Percentiles rank a stretch among this genome's conserved stretches.
phyloP scores from a whole-genome alignment of 1,140 invertebrate species.

The Reticulitermes speratus region DNA sequence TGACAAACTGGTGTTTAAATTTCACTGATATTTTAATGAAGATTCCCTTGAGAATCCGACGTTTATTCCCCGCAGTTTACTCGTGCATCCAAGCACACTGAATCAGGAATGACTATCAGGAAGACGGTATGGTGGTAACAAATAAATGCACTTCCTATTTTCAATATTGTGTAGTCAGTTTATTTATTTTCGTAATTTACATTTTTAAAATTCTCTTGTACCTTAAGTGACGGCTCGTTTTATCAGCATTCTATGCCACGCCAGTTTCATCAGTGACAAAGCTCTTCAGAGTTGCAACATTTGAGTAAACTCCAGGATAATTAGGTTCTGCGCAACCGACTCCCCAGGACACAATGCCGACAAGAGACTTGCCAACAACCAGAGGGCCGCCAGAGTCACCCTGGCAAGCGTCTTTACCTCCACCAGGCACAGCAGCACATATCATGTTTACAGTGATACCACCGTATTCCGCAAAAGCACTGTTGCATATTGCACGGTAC shows the following conservation, averaged over 20 bases:
- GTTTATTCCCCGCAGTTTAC: no score
- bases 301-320: slow-evolving; percentile 70
- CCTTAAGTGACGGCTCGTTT: no score
- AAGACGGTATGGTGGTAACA: no score
- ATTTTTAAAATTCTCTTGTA: no score
- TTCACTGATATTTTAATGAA: no score
- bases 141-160: no score
- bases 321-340: slow-evolving; percentile 50
- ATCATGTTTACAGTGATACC: slow-evolving; percentile 1
- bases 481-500: neutral
- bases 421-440: neutral
- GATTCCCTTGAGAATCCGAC: no score
- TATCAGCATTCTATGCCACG: neutral
- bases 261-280: slow-evolving; percentile 53
- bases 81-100: no score
- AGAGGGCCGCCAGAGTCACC: slow-evolving; percentile 41
- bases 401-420: slow-evolving; percentile 32
- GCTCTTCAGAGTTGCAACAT: slow-evolving; percentile 58
- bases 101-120: no score
- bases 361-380: slow-evolving; percentile 38
- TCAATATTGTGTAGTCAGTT: no score
- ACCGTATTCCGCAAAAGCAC: neutral
- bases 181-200: no score
- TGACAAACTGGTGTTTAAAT: no score
- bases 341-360: slow-evolving; percentile 52